phyloP scores from a whole-genome alignment of 2,888 invertebrate species.

The Lingula anatina region DNA sequence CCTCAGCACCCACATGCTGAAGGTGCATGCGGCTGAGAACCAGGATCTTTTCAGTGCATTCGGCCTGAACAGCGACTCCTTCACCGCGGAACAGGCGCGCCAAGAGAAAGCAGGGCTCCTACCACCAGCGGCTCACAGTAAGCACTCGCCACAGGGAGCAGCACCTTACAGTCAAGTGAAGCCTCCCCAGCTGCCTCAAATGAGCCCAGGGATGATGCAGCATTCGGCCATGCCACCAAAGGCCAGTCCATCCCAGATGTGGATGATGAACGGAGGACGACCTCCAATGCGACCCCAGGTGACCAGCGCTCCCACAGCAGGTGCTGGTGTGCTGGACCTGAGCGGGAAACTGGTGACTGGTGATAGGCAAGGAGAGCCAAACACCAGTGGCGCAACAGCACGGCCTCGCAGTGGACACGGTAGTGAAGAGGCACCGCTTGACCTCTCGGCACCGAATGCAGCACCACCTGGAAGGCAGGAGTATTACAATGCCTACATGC shows the following conservation, averaged over 20 bases:
- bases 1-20: slow-evolving; percentile 49
- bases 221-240: not conserved
- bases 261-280: too few species aligned
- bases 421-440: slow-evolving; percentile 27
- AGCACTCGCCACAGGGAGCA: too few species aligned
- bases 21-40: slow-evolving; percentile 49
- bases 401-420: not conserved
- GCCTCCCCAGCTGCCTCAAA: not conserved
- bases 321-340: too few species aligned
- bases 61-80: slow-evolving; percentile 37
- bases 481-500: not conserved
- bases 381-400: not conserved
- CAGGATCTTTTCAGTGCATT: slow-evolving; percentile 44
- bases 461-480: slow-evolving; percentile 5
- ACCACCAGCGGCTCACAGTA: too few species aligned
- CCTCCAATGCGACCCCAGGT: not conserved
- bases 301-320: not conserved
- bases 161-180: too few species aligned
- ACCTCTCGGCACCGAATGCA: slow-evolving; percentile 32
- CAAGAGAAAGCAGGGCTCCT: not conserved
- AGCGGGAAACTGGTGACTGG: too few species aligned
- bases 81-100: slow-evolving; percentile 21
- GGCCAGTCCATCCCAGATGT: not conserved
- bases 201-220: not conserved
- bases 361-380: not conserved